A percentile compares a stretch with the other conserved stretches of the same genome.
These are phyloP conservation scores for Heterochromis multidens DNA, from an alignment of 2,113 vertebrate genomes.

Conservation along the genomic window DNA sequence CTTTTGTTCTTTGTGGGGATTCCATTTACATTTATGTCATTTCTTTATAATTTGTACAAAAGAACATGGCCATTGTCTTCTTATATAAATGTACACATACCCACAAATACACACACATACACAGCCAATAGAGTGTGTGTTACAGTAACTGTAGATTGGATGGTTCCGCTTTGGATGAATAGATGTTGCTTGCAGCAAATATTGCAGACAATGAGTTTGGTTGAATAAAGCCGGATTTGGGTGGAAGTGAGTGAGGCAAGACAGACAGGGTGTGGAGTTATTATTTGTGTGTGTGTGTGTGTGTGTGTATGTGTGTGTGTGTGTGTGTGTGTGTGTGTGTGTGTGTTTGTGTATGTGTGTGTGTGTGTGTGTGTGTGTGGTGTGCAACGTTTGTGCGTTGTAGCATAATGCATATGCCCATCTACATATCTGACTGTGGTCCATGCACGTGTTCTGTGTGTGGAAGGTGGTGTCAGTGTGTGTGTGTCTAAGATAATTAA, in stretches of 20 bases:
- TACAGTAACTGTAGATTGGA: constrained; percentile 25
- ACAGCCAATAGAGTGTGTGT: background rate
- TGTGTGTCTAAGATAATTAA: constrained; percentile 71
- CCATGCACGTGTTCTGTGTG: constrained; percentile 24
- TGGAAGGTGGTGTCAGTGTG: constrained; percentile 36
- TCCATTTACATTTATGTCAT: background rate
- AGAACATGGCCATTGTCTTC: background rate
- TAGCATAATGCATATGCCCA: constrained; percentile 4
- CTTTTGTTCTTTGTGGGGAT: background rate
- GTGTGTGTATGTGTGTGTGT: background rate
- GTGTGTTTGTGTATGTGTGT: background rate
- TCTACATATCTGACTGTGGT: constrained; percentile 19
- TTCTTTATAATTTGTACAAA: background rate
- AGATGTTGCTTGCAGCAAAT: constrained; percentile 11
- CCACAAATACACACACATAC: background rate
- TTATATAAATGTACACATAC: background rate
- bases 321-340: background rate
- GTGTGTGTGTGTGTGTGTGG: background rate
- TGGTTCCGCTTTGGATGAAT: constrained; percentile 16
- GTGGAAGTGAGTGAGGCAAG: constrained; percentile 1
- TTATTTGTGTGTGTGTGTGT: background rate
- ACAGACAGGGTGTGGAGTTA: background rate
- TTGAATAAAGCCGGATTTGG: constrained; percentile 23
- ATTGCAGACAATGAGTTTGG: constrained; percentile 24
- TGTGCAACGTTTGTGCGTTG: background rate